Evolutionary conservation across 1,140 invertebrate genomes (phyloP), one percentile per base, ranked within the genome.

Genomic region (Drosophila dunni): DNA sequence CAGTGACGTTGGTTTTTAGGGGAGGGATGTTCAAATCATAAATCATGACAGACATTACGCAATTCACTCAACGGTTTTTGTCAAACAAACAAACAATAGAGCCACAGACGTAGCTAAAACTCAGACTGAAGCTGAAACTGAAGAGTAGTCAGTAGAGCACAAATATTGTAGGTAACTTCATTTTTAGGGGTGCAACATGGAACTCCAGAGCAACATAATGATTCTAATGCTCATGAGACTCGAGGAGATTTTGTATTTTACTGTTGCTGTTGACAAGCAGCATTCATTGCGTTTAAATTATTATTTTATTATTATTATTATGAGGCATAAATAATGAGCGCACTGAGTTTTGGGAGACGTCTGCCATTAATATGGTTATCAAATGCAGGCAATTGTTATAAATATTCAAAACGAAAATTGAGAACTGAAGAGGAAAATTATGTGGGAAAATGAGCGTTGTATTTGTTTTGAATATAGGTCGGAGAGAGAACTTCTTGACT

Each of bases 11-110:
- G 24, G 62, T 45, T 34, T 50, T 29, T 29, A 29, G 13, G 69
- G 73, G 70, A 73, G 84, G 84, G 71, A 84, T 75, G 78, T 75
- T 75, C 51, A 64, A 89, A 89, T 89, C 84, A 89, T 89, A 89
- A 89, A 89, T 89, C 84, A 89, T 70, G 66, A 69, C 73, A 79
- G 66, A 72, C 76, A 74, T 75, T 75, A 67, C 76, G 73, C 85
- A 77, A 88, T 86, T 86, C 84, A 89, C 80, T 89, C 84, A 89
- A 89, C 84, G 85, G 84, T 81, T 89, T 84, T 89, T 84, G 83
- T 83, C 83, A 88, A 89, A 88, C 83, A 86, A 66, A 79, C 73
- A 84, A 89, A 89, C 85, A 89, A 89, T 81, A 71, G 84, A 60
- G 69, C 70, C 62, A 42, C 75, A 67, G 64, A 70, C 60, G 45